Evolutionary conservation across 2,888 invertebrate genomes (phyloP).

Genomic region (Conchocele bisecta): DNA sequence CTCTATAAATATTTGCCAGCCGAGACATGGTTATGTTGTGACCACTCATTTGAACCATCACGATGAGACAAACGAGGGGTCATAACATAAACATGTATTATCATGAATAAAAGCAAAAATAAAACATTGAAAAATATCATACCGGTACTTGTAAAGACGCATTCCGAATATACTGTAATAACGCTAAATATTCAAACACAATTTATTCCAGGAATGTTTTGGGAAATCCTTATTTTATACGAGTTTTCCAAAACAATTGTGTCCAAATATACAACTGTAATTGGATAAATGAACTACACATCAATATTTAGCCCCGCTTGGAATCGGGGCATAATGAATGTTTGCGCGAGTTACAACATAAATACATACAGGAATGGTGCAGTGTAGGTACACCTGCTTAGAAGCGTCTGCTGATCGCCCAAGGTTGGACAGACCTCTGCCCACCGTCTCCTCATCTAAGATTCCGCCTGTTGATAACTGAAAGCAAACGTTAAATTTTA

Average conservation of each 20-base stretch:
- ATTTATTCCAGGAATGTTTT: too few relatives aligned
- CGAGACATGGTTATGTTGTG: too few relatives aligned
- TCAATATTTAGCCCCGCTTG: background rate
- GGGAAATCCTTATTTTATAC: background rate
- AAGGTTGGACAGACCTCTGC: constrained; percentile 78
- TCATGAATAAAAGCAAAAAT: too few relatives aligned
- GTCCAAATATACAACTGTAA: background rate
- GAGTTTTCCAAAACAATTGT: too few relatives aligned
- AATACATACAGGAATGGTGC: constrained; percentile 76
- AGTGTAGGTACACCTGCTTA: constrained; percentile 79
- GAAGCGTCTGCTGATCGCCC: constrained; percentile 80
- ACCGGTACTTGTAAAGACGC: too few relatives aligned
- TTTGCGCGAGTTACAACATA: background rate
- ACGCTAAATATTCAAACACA: too few relatives aligned
- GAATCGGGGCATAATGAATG: background rate
- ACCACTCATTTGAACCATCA: too few relatives aligned
- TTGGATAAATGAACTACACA: background rate
- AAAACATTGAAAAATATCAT: too few relatives aligned
- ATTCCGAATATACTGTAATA: too few relatives aligned
- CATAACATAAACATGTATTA: too few relatives aligned
- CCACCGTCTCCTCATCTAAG: constrained; percentile 80
- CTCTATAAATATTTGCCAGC: too few relatives aligned
- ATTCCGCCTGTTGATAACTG: constrained; percentile 77
- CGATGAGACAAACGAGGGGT: too few relatives aligned
- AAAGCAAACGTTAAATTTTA: constrained; percentile 6